Conservation (phyloP, 2,797 vertebrate genomes). For the Xenops minutus region DNA sequence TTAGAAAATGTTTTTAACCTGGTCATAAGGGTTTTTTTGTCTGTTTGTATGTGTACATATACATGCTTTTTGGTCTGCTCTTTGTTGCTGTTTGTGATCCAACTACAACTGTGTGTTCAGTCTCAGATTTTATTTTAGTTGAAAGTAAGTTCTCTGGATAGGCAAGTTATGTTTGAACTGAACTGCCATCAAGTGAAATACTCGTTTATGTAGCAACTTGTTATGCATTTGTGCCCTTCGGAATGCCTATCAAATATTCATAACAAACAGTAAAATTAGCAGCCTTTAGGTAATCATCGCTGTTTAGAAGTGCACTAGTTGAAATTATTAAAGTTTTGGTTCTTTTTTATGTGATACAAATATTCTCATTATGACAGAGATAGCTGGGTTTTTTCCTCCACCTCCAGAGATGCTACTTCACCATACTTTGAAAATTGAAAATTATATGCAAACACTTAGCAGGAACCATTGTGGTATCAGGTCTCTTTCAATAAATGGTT, state of each 20-base stretch:
- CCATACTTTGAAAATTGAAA: neutral
- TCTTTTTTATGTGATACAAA: neutral
- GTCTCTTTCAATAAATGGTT: neutral
- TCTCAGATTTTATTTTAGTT: neutral
- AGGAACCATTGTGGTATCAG: neutral
- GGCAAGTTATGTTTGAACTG: neutral
- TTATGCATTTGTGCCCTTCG: neutral
- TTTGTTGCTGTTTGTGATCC: neutral
- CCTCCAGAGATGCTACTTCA: neutral
- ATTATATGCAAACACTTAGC: neutral
- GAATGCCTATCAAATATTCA: neutral
- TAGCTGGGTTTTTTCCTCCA: neutral
- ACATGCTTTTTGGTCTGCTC: neutral
- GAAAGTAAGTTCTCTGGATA: neutral
- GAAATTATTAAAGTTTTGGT: neutral
- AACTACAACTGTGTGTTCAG: neutral
- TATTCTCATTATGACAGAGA: neutral
- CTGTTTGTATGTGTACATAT: rapidly evolving
- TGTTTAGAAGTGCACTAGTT: neutral
- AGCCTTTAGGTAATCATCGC: neutral
- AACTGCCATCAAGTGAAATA: neutral
- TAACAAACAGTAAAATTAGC: neutral
- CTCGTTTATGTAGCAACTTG: neutral
- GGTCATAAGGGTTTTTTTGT: neutral
- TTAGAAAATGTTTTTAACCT: neutral